phyloP scores from a whole-genome alignment of 2,113 vertebrate species.

The Pseudonaja textilis region DNA sequence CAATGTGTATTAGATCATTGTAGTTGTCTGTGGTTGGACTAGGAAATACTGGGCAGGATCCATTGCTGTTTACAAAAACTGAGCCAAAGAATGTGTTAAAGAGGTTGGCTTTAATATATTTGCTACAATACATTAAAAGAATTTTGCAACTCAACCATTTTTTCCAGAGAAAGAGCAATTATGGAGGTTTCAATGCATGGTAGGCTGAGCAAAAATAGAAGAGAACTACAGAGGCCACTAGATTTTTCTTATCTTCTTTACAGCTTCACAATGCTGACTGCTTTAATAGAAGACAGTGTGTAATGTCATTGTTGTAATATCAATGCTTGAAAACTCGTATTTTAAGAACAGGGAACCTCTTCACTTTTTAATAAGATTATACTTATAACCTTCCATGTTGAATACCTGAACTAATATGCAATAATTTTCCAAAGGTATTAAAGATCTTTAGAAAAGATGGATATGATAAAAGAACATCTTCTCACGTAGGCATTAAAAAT shows the following conservation, averaged over 20 bases:
- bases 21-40: too few relatives aligned
- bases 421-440: background rate
- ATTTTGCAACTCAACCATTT: background rate
- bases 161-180: background rate
- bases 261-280: background rate
- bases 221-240: constrained; percentile 36
- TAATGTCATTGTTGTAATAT: constrained; percentile 21
- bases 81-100: too few relatives aligned
- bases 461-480: background rate
- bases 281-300: constrained; percentile 20
- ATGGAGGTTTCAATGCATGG: background rate
- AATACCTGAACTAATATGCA: background rate
- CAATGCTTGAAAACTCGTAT: constrained; percentile 11
- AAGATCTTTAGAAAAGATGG: background rate
- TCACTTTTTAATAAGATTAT: constrained; percentile 30
- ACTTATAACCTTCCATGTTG: constrained; percentile 11
- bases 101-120: too few relatives aligned
- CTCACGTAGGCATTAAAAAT: background rate
- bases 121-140: constrained; percentile 11
- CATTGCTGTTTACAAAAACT: too few relatives aligned
- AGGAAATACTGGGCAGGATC: too few relatives aligned
- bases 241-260: background rate
- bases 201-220: constrained; percentile 12
- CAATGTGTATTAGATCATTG: too few relatives aligned
- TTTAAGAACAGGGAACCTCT: constrained; percentile 25